phyloP scores from a whole-genome alignment of 2,113 vertebrate genomes.

The Ophthalmolycus amberensis region DNA sequence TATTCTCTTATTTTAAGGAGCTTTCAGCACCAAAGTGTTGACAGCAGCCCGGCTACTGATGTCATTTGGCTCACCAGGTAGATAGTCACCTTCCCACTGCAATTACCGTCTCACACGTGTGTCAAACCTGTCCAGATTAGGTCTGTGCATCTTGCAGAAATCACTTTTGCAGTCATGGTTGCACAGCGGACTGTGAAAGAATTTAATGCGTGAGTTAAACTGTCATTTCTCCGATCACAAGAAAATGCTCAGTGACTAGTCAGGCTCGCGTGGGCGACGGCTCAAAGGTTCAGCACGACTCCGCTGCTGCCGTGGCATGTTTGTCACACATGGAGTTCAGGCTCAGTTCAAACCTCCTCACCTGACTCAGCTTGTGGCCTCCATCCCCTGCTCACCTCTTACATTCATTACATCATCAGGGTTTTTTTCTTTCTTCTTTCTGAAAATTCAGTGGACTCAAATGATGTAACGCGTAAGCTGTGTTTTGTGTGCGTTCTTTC shows the following conservation, averaged over 20 bases:
- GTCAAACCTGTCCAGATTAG: background rate
- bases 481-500: constrained; percentile 35
- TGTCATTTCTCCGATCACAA: constrained; percentile 8
- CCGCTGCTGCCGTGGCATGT: background rate
- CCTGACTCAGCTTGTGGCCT: constrained; percentile 8
- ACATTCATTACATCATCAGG: background rate
- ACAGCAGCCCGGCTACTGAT: background rate
- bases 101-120: background rate
- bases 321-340: constrained; percentile 15
- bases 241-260: constrained; percentile 39
- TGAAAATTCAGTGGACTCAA: background rate
- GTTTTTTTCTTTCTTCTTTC: background rate
- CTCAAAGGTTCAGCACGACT: constrained; percentile 46
- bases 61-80: background rate
- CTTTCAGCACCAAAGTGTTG: background rate
- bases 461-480: background rate
- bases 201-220: constrained; percentile 14
- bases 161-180: background rate
- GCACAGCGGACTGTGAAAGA: background rate
- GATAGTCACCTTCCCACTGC: background rate
- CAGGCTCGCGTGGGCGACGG: constrained; percentile 14
- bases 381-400: constrained; percentile 15
- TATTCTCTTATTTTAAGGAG: background rate
- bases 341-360: constrained; percentile 14
- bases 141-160: background rate